These are phyloP conservation scores for Stenodema calcarata DNA, from an alignment of 2,888 invertebrate species.

Conservation along the genomic window DNA sequence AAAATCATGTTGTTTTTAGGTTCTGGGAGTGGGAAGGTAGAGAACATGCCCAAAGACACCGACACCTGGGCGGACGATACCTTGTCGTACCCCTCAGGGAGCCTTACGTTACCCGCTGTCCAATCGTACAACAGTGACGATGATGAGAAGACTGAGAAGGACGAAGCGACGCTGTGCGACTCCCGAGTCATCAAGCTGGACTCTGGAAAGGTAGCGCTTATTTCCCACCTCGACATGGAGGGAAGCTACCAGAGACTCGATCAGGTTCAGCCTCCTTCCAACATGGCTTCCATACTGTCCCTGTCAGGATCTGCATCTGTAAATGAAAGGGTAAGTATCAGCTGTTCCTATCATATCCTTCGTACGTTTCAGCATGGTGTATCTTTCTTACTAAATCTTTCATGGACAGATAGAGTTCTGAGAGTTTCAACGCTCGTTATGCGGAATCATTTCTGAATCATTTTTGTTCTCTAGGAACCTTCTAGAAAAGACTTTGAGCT, in stretches of 20 bases:
- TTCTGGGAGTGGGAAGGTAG: conserved; percentile 44
- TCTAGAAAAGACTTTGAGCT: conserved; percentile 48
- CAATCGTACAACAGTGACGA: conserved; percentile 69
- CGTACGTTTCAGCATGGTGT: no score
- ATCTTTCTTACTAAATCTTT: no score
- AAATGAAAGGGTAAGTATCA: conserved; percentile 21
- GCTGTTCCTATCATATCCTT: no score
- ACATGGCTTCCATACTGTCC: conserved; percentile 67
- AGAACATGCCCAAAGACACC: conserved; percentile 62
- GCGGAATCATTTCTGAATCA: no score
- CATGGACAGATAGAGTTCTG: no score
- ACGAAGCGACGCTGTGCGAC: conserved; percentile 45
- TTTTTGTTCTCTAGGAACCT: not conserved
- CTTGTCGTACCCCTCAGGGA: conserved; percentile 80
- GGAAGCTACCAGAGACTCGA: conserved; percentile 65
- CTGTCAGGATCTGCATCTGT: conserved; percentile 61
- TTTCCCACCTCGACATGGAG: conserved; percentile 57
- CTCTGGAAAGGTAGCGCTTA: conserved; percentile 56
- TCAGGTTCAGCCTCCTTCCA: conserved; percentile 81
- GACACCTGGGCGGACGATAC: conserved; percentile 86
- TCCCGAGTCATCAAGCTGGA: conserved; percentile 54
- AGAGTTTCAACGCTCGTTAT: no score
- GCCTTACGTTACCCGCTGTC: conserved; percentile 75
- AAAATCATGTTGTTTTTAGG: not conserved
- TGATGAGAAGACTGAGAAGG: conserved; percentile 60